These are phyloP conservation scores for Pseudoips prasinana DNA, from an alignment of 2,888 invertebrate genomes.

Conservation along the genomic window DNA sequence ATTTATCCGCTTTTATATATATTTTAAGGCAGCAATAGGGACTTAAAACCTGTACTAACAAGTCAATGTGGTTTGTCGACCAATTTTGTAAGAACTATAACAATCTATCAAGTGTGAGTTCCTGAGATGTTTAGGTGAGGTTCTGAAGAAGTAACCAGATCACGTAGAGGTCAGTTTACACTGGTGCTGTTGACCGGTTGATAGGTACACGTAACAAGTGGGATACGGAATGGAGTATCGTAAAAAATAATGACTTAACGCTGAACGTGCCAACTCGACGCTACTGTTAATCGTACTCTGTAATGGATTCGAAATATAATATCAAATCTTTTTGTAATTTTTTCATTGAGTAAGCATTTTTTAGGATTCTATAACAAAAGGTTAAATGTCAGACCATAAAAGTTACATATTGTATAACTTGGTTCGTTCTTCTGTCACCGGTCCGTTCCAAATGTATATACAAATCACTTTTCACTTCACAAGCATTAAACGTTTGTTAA, in stretches of 20 bases:
- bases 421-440: too few relatives aligned
- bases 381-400: too few relatives aligned
- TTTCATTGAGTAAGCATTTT: too few relatives aligned
- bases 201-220: conserved; percentile 44
- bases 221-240: conserved; percentile 27
- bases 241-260: conserved; percentile 44
- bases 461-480: too few relatives aligned
- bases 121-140: neutral
- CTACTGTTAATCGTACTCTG: conserved; percentile 28
- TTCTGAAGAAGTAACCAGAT: conserved; percentile 6
- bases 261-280: conserved; percentile 21
- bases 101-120: conserved; percentile 8
- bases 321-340: conserved; percentile 1
- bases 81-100: conserved; percentile 22
- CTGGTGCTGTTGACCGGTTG: conserved; percentile 30
- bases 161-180: conserved; percentile 19
- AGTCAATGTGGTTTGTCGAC: conserved; percentile 20
- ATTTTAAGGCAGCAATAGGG: conserved; percentile 32
- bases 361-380: too few relatives aligned
- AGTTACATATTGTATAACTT: too few relatives aligned
- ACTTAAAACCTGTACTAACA: conserved; percentile 27
- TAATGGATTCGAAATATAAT: conserved; percentile 7
- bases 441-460: too few relatives aligned
- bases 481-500: too few relatives aligned
- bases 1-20: conserved; percentile 33